Evolutionary conservation across 64 coral and sea anemone genomes (phyloP), one percentile per base, ranked within the genome.

Genomic region (Pocillopora verrucosa): DNA sequence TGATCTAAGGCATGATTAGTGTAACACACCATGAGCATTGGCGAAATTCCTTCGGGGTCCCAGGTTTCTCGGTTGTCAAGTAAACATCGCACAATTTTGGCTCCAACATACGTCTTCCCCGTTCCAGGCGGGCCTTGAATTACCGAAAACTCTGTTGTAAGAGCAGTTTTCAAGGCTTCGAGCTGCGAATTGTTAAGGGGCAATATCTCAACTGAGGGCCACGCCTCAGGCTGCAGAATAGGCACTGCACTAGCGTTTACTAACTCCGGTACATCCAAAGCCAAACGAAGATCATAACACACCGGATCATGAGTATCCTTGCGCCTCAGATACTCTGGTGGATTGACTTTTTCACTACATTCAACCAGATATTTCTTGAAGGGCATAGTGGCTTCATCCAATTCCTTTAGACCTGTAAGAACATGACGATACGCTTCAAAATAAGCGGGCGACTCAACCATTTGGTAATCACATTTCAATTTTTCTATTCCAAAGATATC

Each of bases 91-190:
- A 89, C 86, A 60, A 98, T 94, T 78, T 89, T 94, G 19, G 94
- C 76, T 60, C 92, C 95, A 74, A 98, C 83, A 24, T 94, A 98
- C 11, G 95, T 98, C 59, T 98, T 98, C 5, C 95, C 95, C 9
- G 95, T 98, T 57, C 95, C 95, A 38, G 95, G 95, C 41, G 95
- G 95, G 30, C 95, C 95, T 72, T 98, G 95, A 69, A 98, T 98
- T 11, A 98, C 89, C 22, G 92, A 94, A 67, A 98, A 91, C 25
- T 98, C 95, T 56, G 80, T 98, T 25, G 95, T 98, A 16, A 98
- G 72, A 35, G 92, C 95, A 0, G 89, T 98, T 80, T 84, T 91
- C 57, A 98, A 76, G 36, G 95, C 92, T 30, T 98, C 89, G 2
- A 92, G 65, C 80, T 98, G 95, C 35, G 95, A 98, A 9, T 75